Percentiles rank a stretch among this genome's conserved stretches.
phyloP scores from a whole-genome alignment of 1,140 invertebrate genomes.

The Drosophila mauritiana region DNA sequence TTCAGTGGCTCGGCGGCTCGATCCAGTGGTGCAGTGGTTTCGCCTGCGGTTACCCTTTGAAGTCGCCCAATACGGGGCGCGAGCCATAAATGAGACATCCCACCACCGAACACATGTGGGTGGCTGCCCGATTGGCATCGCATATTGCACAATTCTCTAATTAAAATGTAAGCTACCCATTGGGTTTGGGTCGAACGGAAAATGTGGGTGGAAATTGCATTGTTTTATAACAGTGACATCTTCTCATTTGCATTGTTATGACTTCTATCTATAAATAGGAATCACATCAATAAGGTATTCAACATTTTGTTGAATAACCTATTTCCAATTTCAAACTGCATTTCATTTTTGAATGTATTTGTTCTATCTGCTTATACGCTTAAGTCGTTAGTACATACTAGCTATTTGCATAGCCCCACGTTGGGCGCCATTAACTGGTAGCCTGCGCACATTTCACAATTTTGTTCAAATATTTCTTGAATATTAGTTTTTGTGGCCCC shows the following conservation, averaged over 20 bases:
- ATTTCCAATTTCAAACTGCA: neutral
- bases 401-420: no score
- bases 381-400: no score
- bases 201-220: neutral
- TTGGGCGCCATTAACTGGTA: neutral
- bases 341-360: neutral
- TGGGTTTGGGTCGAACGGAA: neutral
- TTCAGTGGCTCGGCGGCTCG: neutral
- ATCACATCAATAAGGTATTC: neutral
- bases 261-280: neutral
- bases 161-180: slow-evolving; percentile 12
- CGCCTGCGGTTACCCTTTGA: slow-evolving; percentile 36
- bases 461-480: neutral
- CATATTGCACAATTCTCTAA: slow-evolving; percentile 16
- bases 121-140: slow-evolving; percentile 19
- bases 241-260: neutral
- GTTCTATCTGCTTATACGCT: no score
- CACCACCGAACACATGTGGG: slow-evolving; percentile 20
- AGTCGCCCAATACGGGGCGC: slow-evolving; percentile 10
- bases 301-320: no score
- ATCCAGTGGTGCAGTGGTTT: neutral
- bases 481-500: no score
- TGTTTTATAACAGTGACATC: neutral
- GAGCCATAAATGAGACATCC: slow-evolving; percentile 36
- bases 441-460: neutral